These are phyloP conservation scores for Rhingia rostrata DNA, from an alignment of 2,888 invertebrate species.

Conservation along the genomic window DNA sequence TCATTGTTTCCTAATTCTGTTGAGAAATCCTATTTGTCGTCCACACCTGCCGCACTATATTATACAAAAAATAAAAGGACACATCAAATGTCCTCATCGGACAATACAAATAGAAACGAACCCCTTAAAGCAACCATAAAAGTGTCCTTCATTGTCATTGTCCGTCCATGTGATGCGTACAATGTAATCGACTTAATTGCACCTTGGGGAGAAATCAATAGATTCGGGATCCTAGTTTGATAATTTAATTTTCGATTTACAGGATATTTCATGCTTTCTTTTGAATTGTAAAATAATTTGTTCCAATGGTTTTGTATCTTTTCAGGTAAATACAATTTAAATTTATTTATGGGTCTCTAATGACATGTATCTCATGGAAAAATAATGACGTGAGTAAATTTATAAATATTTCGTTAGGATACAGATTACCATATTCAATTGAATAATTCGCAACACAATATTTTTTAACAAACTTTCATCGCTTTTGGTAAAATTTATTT, in stretches of 20 bases:
- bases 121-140: conserved; percentile 61
- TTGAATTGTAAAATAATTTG: conserved; percentile 15
- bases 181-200: conserved; percentile 51
- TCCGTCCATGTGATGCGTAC: conserved; percentile 20
- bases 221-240: conserved; percentile 26
- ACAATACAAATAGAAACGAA: conserved; percentile 39
- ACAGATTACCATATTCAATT: too few relatives aligned
- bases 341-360: neutral
- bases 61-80: conserved; percentile 48
- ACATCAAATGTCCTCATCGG: conserved; percentile 38
- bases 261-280: neutral
- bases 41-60: conserved; percentile 56
- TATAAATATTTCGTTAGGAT: too few relatives aligned
- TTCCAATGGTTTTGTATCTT: conserved; percentile 14
- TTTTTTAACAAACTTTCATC: too few relatives aligned
- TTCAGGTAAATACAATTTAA: conserved; percentile 31
- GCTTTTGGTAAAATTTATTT: too few relatives aligned
- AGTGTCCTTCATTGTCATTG: conserved; percentile 58
- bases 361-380: neutral
- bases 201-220: conserved; percentile 44
- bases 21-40: conserved; percentile 43
- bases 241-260: neutral
- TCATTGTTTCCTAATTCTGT: conserved; percentile 44
- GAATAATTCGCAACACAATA: too few relatives aligned
- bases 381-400: neutral